A percentile compares a stretch with the other conserved stretches of the same genome.
Conservation (phyloP, 2,888 invertebrate species). For the Halictus ligatus region DNA sequence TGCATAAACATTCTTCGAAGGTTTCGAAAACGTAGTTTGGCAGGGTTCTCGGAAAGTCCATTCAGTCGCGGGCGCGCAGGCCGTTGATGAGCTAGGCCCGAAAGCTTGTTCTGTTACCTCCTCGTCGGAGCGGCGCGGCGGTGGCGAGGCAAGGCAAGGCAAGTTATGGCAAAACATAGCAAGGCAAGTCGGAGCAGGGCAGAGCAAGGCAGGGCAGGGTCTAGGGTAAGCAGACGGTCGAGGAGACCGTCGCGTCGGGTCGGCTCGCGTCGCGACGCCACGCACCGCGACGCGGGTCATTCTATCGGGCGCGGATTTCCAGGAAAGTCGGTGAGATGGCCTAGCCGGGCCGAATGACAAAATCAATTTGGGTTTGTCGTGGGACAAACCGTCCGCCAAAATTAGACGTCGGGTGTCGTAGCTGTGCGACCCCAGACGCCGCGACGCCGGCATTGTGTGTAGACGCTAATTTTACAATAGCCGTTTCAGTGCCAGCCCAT, state of each 20-base stretch:
- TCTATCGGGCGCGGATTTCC: constrained; percentile 67
- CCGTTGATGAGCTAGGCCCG: background rate
- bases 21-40: background rate
- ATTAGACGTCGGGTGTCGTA: constrained; percentile 82
- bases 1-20: constrained; percentile 13
- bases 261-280: background rate
- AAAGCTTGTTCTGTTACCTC: background rate
- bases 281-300: background rate
- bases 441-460: constrained; percentile 82
- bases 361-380: constrained; percentile 66
- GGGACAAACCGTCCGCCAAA: constrained; percentile 73
- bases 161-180: background rate
- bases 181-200: background rate
- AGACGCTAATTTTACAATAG: constrained; percentile 84
- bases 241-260: background rate
- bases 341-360: constrained; percentile 66
- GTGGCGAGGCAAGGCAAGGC: background rate
- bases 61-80: constrained; percentile 34
- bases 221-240: background rate
- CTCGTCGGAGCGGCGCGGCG: background rate
- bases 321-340: constrained; percentile 67
- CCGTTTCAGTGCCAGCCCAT: constrained; percentile 68
- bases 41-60: constrained; percentile 28
- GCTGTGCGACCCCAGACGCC: constrained; percentile 78
- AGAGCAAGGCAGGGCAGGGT: background rate